These are phyloP conservation scores for Camelus dromedarius DNA, from an alignment of 2,113 vertebrate species.

Conservation along the genomic window DNA sequence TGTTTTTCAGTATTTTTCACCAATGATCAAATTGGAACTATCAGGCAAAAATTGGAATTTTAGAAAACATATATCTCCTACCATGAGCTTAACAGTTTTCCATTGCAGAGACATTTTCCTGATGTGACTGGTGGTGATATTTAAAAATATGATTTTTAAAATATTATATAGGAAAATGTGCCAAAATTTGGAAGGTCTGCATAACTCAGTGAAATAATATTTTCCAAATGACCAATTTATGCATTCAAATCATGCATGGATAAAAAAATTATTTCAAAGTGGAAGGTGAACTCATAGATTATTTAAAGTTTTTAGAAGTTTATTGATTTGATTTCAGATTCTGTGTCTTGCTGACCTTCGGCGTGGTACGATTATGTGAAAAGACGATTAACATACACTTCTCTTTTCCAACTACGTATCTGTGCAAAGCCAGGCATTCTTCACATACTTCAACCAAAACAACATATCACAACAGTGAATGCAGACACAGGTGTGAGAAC, in stretches of 20 bases:
- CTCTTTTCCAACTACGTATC: not conserved
- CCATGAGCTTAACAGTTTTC: constrained; percentile 25
- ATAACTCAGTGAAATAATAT: not conserved
- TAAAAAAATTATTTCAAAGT: not conserved
- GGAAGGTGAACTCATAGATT: not conserved
- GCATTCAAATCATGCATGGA: not conserved
- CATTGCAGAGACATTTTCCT: not conserved
- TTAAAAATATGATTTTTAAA: not conserved
- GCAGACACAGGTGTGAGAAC: not conserved
- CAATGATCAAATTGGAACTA: not conserved
- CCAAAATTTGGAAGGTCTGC: not conserved
- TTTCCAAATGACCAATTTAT: constrained; percentile 17
- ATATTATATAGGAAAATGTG: not conserved
- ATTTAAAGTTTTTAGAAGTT: not conserved
- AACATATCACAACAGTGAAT: not conserved
- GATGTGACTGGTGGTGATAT: not conserved
- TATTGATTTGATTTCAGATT: not conserved
- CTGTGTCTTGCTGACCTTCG: constrained; percentile 15
- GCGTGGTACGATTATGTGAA: not conserved
- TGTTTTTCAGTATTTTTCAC: not conserved
- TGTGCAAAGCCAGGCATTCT: not conserved
- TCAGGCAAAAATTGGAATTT: constrained; percentile 18
- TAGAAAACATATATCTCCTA: constrained; percentile 8
- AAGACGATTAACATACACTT: not conserved
- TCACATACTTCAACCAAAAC: not conserved